Percentiles rank a stretch among this genome's conserved stretches.
These are phyloP conservation scores for Ceyx margarethae DNA, from an alignment of 2,113 vertebrate genomes.

Conservation along the genomic window DNA sequence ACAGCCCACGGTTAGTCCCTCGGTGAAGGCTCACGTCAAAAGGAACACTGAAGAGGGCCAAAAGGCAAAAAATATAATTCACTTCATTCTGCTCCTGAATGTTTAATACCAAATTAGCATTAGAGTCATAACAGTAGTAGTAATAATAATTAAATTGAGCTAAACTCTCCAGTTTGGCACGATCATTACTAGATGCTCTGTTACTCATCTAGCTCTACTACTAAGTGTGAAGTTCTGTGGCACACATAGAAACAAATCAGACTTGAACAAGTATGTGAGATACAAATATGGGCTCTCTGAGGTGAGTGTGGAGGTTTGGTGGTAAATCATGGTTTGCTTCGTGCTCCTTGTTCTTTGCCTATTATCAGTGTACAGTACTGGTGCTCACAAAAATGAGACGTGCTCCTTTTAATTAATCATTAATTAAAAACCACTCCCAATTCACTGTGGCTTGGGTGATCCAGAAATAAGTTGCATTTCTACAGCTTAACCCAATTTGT, in stretches of 20 bases:
- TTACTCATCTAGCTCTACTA: not conserved
- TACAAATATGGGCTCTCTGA: not conserved
- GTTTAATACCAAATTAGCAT: not conserved
- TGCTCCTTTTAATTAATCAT: not conserved
- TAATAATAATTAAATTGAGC: not conserved
- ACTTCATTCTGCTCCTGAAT: not conserved
- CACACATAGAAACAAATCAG: not conserved
- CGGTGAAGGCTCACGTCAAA: not conserved
- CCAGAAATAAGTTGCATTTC: not conserved
- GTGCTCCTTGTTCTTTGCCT: not conserved
- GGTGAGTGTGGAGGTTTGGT: not conserved
- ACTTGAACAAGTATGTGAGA: not conserved
- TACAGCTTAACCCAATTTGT: not conserved
- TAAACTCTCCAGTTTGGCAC: not conserved
- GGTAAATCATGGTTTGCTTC: not conserved
- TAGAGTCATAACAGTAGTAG: not conserved
- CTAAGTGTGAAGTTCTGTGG: not conserved
- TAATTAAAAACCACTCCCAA: not conserved
- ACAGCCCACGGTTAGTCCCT: not conserved
- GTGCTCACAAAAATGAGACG: not conserved
- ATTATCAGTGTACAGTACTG: accelerated
- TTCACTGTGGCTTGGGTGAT: not conserved
- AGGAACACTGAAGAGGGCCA: not conserved
- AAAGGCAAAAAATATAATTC: not conserved
- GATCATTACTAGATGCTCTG: not conserved